Evolutionary conservation across 2,888 invertebrate genomes (phyloP).

Genomic region (Hyposoter dolosus): DNA sequence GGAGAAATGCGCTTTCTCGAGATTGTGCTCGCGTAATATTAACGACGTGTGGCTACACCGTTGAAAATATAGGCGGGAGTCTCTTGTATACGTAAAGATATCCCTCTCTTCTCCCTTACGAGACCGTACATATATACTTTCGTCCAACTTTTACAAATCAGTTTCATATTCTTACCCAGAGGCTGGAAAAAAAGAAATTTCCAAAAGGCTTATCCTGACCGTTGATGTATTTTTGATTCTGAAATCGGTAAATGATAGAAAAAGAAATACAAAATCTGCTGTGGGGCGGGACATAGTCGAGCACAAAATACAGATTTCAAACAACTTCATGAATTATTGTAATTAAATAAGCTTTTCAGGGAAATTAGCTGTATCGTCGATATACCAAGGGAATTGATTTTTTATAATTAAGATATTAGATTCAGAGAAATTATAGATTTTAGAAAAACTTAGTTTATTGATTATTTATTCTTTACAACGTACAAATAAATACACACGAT

Average conservation of each 20-base stretch:
- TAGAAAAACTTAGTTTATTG: not conserved
- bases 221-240: not conserved
- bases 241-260: not conserved
- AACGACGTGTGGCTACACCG: conserved; percentile 39
- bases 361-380: too few species aligned
- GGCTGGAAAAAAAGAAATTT: conserved; percentile 1
- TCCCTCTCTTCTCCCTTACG: conserved; percentile 9
- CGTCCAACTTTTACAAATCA: conserved; percentile 3
- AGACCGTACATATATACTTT: conserved; percentile 20
- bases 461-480: not conserved
- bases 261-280: not conserved
- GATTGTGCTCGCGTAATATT: conserved; percentile 77
- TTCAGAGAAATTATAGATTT: too few species aligned
- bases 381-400: too few species aligned
- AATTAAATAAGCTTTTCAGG: too few species aligned
- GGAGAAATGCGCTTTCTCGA: conserved; percentile 82
- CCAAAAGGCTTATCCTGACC: not conserved
- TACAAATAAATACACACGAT: not conserved
- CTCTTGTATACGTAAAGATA: not conserved
- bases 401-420: not conserved
- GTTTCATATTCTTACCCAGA: not conserved
- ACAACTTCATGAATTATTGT: not conserved
- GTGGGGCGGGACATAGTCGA: not conserved
- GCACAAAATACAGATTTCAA: not conserved
- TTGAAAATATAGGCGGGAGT: conserved; percentile 16